Percentiles rank a stretch among this genome's conserved stretches.
Evolutionary conservation across 2,888 invertebrate genomes (phyloP).

Genomic region (Heliconius ethilla): DNA sequence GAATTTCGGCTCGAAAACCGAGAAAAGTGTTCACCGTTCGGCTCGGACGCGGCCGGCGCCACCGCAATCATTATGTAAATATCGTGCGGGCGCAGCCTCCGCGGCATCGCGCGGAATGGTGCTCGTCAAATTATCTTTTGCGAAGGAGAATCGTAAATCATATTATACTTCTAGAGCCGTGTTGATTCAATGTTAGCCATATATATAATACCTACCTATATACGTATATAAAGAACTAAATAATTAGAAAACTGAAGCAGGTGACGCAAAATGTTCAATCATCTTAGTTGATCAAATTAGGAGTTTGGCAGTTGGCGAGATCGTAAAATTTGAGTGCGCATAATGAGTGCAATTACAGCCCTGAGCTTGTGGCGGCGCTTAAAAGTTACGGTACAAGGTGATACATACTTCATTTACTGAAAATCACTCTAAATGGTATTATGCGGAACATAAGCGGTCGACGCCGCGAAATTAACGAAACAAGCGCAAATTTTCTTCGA

Average conservation of each 20-base stretch:
- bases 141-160: slow-evolving; percentile 23
- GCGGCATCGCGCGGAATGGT: slow-evolving; percentile 61
- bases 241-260: neutral
- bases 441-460: slow-evolving; percentile 55
- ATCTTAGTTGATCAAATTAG: slow-evolving; percentile 71
- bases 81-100: slow-evolving; percentile 58
- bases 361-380: slow-evolving; percentile 63
- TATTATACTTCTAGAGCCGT: slow-evolving; percentile 12
- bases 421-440: slow-evolving; percentile 78
- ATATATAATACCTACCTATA: neutral
- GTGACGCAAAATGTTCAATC: slow-evolving; percentile 51
- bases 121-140: slow-evolving; percentile 55
- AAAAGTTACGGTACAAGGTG: slow-evolving; percentile 55
- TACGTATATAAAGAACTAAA: neutral
- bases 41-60: slow-evolving; percentile 74
- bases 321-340: slow-evolving; percentile 80
- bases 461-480: slow-evolving; percentile 67
- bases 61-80: slow-evolving; percentile 77
- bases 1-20: slow-evolving; percentile 80
- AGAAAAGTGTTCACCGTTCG: slow-evolving; percentile 72
- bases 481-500: slow-evolving; percentile 66
- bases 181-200: neutral
- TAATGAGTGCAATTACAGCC: slow-evolving; percentile 76
- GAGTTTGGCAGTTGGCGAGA: slow-evolving; percentile 73
- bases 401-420: slow-evolving; percentile 74